Base-by-base conservation (phyloP, 2,888 invertebrate species). In the Actias luna region DNA sequence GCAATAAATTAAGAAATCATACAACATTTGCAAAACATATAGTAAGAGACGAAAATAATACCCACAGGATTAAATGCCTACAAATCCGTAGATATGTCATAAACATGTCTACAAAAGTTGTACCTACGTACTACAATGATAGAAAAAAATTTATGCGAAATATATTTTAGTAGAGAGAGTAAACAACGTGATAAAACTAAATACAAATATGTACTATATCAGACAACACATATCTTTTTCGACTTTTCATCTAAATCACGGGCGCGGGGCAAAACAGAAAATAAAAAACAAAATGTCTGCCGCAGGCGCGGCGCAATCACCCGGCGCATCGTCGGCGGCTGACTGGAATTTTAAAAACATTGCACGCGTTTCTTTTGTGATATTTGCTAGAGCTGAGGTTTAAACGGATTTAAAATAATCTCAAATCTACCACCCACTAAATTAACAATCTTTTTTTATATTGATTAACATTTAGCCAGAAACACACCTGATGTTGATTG, bases 301-400 rank as follows among this genome's bases (percentile, higher is more conserved):
- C 63, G 14, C 59, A 66, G 68, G 73, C 80, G 77, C 68, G 76
- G 70, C 75, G 81, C 85, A 86, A 83, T 85, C 84, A 76, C 74
- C 78, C 87, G 86, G 79, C 74, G 78, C 80, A 87, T 84, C 77
- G 87, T 66, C 69, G 70, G 77, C 65, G 79, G 71, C 71, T 64
- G 76, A 60, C 61, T 75, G 69, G 88, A 88, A 88, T 88, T 82
- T 85, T 85, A 85, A 88, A 77, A 65, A 64, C 65, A 59, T 69
- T 25, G 14, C 69, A 64, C 61, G 16, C 33, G 62, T 59, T 68
- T 69, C 77, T 79, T 82, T 78, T 78, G 71, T 75, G 74, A 72
- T 72, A 72, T 76, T 70, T 65, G 62, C 46, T 50, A 50, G 12
- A 50, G 12, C 25, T 50, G 22, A 25, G 10, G 46, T 22, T 50